Percentiles rank a stretch among this genome's conserved stretches.
These are phyloP conservation scores for Sprattus sprattus DNA, from an alignment of 2,113 vertebrate genomes.

Conservation along the genomic window DNA sequence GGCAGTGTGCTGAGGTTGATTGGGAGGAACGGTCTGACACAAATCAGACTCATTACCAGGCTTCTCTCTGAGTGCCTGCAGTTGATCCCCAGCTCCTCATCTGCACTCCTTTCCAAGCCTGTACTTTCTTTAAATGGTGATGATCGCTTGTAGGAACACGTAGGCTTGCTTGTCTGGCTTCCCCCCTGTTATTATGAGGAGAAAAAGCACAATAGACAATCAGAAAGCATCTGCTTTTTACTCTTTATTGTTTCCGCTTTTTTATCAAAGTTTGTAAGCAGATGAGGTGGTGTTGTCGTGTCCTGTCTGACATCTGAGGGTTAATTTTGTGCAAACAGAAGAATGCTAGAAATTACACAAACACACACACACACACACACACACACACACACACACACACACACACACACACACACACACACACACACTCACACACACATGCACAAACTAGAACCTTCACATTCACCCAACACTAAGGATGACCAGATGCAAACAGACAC, in stretches of 20 bases:
- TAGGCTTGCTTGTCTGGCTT: slow-evolving; percentile 17
- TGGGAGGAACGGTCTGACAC: not conserved
- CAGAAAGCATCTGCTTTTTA: not conserved
- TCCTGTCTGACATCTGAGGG: not conserved
- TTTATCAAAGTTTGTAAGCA: not conserved
- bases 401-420: not conserved
- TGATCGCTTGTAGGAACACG: not conserved
- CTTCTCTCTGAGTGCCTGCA: not conserved
- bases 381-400: not conserved
- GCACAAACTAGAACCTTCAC: slow-evolving; percentile 23
- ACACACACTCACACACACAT: not conserved
- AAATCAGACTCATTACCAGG: not conserved
- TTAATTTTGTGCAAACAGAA: not conserved
- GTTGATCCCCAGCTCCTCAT: not conserved
- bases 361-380: not conserved
- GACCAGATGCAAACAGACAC: too few species aligned
- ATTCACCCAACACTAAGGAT: not conserved
- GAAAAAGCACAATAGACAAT: slow-evolving; percentile 19
- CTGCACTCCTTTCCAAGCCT: not conserved
- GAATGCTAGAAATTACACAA: not conserved
- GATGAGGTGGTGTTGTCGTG: not conserved
- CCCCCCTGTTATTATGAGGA: slow-evolving; percentile 20
- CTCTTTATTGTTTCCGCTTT: not conserved
- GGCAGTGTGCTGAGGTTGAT: not conserved
- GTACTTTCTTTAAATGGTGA: not conserved